A percentile compares a stretch with the other conserved stretches of the same genome.
Evolutionary conservation across 1,140 invertebrate species (phyloP).

Genomic region (Rhagoletis pomonella): DNA sequence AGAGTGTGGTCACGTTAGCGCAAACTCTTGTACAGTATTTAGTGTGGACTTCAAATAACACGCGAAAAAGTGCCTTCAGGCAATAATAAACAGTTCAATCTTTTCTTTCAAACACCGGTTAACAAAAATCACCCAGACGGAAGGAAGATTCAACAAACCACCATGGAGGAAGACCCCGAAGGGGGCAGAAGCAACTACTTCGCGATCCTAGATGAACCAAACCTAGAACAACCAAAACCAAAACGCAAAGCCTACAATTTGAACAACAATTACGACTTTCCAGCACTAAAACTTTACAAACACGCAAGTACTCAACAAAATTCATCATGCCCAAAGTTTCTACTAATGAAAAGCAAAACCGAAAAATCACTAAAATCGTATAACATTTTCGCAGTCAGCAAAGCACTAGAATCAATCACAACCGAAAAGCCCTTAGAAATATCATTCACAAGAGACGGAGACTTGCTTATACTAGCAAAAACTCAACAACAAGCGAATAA

Average conservation of each 20-base stretch:
- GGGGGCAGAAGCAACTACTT: constrained; percentile 2
- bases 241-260: constrained; percentile 8
- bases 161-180: too few species aligned
- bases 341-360: constrained; percentile 19
- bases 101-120: too few species aligned
- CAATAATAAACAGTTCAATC: too few species aligned
- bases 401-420: constrained; percentile 18
- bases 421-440: constrained; percentile 1
- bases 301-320: background rate
- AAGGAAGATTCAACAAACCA: too few species aligned
- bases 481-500: background rate
- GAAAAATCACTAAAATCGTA: background rate
- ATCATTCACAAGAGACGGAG: background rate
- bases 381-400: constrained; percentile 32
- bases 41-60: too few species aligned
- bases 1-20: too few species aligned
- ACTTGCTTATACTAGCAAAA: constrained; percentile 29
- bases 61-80: too few species aligned
- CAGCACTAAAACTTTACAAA: background rate
- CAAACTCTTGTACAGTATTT: too few species aligned
- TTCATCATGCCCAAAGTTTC: constrained; percentile 3
- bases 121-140: too few species aligned
- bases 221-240: background rate
- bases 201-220: background rate
- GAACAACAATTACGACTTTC: background rate